Evolutionary conservation across 2,888 invertebrate genomes (phyloP), one percentile per base, ranked within the genome.

Genomic region (Tachina lurida): DNA sequence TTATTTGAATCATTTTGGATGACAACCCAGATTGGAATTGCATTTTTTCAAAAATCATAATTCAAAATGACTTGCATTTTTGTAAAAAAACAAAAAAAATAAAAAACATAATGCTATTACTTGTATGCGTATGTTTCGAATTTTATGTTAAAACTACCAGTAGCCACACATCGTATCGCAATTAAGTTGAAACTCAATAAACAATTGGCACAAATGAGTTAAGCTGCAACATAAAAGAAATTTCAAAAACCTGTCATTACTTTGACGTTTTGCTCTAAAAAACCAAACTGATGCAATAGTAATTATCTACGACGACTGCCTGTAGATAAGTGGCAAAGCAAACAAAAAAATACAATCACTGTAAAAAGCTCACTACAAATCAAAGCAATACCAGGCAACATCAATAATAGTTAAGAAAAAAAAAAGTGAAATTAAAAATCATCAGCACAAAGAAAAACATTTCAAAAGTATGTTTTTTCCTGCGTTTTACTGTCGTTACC

Each of bases 201-300:
- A 43, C 58, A 45, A 54, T 54, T 62, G 54, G 45, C 19, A 62
- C 52, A 75, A 75, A 81, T 58, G 62, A 45, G 15, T 43, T 58
- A 56, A 75, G 63, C 45, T 22, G 41, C 17, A 19, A 63, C 47
- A 65, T 41, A 19, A 31, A 71, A 15, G n/a, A 56, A 58, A 47
- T 9, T 60, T 4, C n/a, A 63, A 58, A 80, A 67, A 76, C 71
- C 70, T 71, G 80, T 56, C 81, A 76, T 76, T 65, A 65, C 58
- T 65, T 67, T 80, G 84, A 80, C 60, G 76, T 60, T 67, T 67
- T 63, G 60, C 22, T 75, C 78, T 49, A 62, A 70, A 75, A 68
- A 79, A 52, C 19, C 12, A 39, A 84, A 71, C 70, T 74, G 78
- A 67, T 78, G 84, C 71, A 76, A 76, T 62, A 65, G 76, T 60